Conservation (phyloP, 2,113 vertebrate genomes). For the Ceyx cyanopectus region DNA sequence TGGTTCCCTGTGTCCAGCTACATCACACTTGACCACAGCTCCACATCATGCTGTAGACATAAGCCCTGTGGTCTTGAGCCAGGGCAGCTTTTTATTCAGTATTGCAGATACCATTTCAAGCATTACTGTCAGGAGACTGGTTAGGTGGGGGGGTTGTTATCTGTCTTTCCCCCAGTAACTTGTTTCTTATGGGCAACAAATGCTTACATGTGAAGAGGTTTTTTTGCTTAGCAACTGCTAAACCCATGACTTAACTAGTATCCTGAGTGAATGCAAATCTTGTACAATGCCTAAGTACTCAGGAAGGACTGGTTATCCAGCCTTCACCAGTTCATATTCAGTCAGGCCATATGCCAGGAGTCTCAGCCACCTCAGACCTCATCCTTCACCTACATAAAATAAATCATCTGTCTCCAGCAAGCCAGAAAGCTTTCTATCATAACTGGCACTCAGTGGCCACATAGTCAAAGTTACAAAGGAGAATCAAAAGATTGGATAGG, state of each 20-base stretch:
- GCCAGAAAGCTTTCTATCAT: background rate
- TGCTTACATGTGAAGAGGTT: background rate
- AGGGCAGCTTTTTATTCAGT: background rate
- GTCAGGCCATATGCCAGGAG: background rate
- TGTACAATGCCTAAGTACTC: background rate
- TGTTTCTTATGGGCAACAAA: background rate
- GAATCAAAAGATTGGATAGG: background rate
- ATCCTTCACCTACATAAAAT: background rate
- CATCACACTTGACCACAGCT: background rate
- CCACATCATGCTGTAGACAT: rapidly evolving
- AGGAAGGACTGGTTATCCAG: background rate
- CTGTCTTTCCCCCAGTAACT: background rate
- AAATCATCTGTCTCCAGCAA: background rate
- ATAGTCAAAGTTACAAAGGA: background rate
- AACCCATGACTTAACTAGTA: background rate
- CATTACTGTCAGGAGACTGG: background rate
- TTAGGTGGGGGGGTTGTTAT: background rate
- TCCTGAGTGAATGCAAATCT: background rate
- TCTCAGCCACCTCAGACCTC: background rate
- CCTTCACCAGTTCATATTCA: background rate
- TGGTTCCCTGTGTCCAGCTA: background rate
- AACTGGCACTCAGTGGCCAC: background rate
- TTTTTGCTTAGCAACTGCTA: background rate
- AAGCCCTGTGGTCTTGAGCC: background rate
- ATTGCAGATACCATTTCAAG: background rate